Evolutionary conservation across 1,140 invertebrate species (phyloP), one percentile per base, ranked within the genome.

Genomic region (Drosophila pachea): DNA sequence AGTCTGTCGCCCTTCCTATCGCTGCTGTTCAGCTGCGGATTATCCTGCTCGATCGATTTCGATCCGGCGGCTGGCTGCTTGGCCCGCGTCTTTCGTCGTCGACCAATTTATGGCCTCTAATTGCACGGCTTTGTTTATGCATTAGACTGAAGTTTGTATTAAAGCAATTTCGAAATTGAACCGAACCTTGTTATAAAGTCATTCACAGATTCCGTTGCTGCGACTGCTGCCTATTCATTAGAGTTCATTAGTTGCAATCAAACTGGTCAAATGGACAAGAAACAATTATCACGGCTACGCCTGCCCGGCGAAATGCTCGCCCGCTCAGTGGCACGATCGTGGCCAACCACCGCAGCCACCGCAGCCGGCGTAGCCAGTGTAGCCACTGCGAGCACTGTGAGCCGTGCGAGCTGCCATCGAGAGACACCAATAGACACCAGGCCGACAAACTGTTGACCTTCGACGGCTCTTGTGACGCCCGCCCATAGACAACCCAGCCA

Each of bases 401-500:
- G 2, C 53, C 64, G 31, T 29, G 45, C 22, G 22, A 22, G 52
- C 50, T 31, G 45, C 50, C 45, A 40, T n/a, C 31, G 60, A 50
- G 52, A 56, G 68, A 71, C 62, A 65, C 61, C 74, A 74, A 79
- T 72, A 72, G 65, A 68, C 64, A 68, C 52, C 69, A 42, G 63
- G 64, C 72, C 81, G 76, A 86, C 81, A 84, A 86, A 86, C 81
- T 86, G 77, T 84, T 84, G 81, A 84, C 81, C 81, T 84, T 84
- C 81, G 81, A 78, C 82, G 77, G 78, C 79, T 55, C 65, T 60
- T 76, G 78, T 61, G 69, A 82, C 78, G 78, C 81, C 76, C 76
- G 79, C 81, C 72, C 81, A 81, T 84, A 78, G 79, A 73, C 76
- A 60, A 73, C 62, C 22, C 22, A 50, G 53, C 58, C 61, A 38